Conservation (phyloP, 2,797 vertebrate species). For the Knipowitschia caucasica region DNA sequence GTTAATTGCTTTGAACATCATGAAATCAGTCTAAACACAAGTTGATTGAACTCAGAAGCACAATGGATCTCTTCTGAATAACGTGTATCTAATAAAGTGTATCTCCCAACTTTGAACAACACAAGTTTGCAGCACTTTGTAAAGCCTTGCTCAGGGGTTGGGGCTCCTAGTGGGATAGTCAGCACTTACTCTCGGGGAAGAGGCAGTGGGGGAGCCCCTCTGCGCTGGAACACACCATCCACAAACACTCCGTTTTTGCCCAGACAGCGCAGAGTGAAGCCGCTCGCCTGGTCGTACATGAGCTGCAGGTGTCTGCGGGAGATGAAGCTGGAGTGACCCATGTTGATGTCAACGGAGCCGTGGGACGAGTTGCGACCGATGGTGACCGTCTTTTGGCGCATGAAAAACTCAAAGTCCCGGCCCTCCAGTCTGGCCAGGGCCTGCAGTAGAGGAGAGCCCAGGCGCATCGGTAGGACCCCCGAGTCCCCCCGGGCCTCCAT, state of each 20-base stretch:
- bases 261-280: conserved; percentile 90
- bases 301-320: conserved; percentile 94
- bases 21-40: background rate
- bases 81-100: background rate
- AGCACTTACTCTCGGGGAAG: conserved; percentile 91
- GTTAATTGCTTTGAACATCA: background rate
- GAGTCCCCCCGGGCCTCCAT: conserved; percentile 49
- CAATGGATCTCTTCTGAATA: background rate
- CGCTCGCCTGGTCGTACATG: conserved; percentile 82
- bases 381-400: conserved; percentile 91
- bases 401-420: conserved; percentile 96
- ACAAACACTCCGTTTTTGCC: conserved; percentile 99
- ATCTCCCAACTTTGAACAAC: background rate
- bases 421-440: conserved; percentile 91
- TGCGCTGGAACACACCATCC: conserved; percentile 94
- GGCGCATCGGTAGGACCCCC: conserved; percentile 48
- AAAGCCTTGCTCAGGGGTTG: background rate
- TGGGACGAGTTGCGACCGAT: conserved; percentile 97
- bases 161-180: background rate
- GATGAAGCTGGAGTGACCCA: conserved; percentile 97
- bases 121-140: background rate
- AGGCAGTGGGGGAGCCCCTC: conserved; percentile 86
- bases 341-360: conserved; percentile 95
- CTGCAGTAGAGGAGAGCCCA: conserved; percentile 50
- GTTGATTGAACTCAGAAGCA: background rate